phyloP scores from a whole-genome alignment of 2,888 invertebrate species.

The Scrobipalpa costella region DNA sequence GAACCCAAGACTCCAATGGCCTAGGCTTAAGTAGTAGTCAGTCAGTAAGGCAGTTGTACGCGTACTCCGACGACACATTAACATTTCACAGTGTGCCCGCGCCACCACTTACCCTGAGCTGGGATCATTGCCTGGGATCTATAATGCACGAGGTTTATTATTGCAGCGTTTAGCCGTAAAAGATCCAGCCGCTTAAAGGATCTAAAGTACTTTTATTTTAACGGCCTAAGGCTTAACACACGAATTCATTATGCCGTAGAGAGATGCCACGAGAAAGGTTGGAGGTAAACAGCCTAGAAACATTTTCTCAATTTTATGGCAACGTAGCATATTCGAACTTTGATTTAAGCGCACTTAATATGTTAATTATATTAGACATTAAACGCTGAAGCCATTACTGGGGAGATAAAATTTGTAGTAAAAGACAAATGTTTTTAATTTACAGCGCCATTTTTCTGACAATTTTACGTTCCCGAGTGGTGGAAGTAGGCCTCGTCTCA shows the following conservation, averaged over 20 bases:
- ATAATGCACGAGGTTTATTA: conserved; percentile 21
- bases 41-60: no score
- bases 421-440: conserved; percentile 43
- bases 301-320: neutral
- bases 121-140: conserved; percentile 25
- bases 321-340: neutral
- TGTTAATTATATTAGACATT: conserved; percentile 21
- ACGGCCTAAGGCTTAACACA: neutral
- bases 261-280: neutral
- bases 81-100: conserved; percentile 39
- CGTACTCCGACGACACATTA: conserved; percentile 38
- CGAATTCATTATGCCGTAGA: neutral
- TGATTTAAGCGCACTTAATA: conserved; percentile 17
- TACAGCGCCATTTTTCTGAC: conserved; percentile 40
- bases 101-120: conserved; percentile 37
- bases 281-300: conserved; percentile 3
- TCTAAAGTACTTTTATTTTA: conserved; percentile 13
- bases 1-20: no score
- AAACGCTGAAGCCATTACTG: conserved; percentile 15
- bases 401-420: conserved; percentile 30
- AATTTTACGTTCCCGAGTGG: conserved; percentile 40
- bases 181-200: conserved; percentile 6
- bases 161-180: conserved; percentile 8
- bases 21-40: no score
- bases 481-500: conserved; percentile 43